phyloP scores from a whole-genome alignment of 2,113 vertebrate genomes.

The Gadus chalcogrammus region DNA sequence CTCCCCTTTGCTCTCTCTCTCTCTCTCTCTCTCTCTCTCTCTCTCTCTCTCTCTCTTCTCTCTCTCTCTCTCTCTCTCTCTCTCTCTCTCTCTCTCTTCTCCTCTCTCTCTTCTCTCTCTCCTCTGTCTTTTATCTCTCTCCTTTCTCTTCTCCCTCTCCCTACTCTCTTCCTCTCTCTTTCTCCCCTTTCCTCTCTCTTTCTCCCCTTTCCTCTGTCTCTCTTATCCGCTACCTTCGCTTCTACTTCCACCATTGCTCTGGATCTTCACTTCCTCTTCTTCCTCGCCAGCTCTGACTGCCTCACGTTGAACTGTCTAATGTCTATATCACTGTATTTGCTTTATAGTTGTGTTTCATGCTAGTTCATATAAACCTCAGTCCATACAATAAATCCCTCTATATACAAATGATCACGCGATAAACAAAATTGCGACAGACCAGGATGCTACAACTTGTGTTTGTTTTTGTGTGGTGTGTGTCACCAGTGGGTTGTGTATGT shows the following conservation, averaged over 20 bases:
- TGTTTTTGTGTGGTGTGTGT: conserved; percentile 13
- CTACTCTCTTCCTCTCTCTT: no score
- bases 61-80: background rate
- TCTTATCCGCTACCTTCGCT: conserved; percentile 3
- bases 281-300: conserved; percentile 12
- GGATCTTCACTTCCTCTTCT: conserved; percentile 10
- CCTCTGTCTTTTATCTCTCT: background rate
- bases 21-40: background rate
- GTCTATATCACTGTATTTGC: background rate
- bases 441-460: conserved; percentile 17
- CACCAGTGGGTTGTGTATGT: conserved; percentile 20
- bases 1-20: conserved; percentile 13
- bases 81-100: no score
- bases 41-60: background rate
- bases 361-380: no score
- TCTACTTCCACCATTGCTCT: conserved; percentile 10
- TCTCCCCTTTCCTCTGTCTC: conserved; percentile 22
- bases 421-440: no score
- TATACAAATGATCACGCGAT: no score
- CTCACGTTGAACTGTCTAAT: background rate
- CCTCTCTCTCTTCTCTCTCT: no score
- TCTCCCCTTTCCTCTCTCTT: conserved; percentile 10
- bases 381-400: no score
- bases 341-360: background rate
- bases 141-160: conserved; percentile 1